Conservation (phyloP, 2,888 invertebrate species). For the Sphaerophoria rueppellii region DNA sequence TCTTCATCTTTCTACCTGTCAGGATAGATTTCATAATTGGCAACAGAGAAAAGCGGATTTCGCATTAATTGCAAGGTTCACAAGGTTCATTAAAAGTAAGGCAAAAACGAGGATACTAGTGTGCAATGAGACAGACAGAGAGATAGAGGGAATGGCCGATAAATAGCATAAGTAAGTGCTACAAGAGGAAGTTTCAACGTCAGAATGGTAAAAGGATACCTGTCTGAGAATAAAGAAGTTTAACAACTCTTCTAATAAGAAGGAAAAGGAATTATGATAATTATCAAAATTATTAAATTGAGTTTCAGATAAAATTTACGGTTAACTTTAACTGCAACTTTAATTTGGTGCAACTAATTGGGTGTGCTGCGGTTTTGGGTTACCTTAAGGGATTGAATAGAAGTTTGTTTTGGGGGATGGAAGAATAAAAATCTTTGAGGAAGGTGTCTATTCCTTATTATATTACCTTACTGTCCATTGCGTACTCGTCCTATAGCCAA, state of each 20-base stretch:
- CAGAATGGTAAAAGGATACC: neutral
- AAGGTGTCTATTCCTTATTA: too few species aligned
- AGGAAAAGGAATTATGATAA: neutral
- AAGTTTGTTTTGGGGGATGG: too few species aligned
- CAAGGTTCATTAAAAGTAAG: neutral
- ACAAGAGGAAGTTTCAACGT: neutral
- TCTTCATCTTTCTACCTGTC: neutral
- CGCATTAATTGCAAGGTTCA: constrained; percentile 31
- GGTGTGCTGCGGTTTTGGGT: neutral
- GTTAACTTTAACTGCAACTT: neutral
- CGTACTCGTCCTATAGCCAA: too few species aligned
- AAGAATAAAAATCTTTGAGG: too few species aligned
- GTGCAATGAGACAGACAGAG: neutral
- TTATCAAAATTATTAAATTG: constrained; percentile 1
- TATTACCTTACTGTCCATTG: too few species aligned
- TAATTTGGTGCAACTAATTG: neutral
- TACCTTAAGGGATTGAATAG: too few species aligned
- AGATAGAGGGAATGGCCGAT: neutral
- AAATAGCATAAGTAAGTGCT: neutral
- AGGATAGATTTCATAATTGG: constrained; percentile 6
- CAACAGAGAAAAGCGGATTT: constrained; percentile 8
- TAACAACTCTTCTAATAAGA: neutral
- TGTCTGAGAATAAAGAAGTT: neutral
- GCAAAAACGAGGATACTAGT: neutral
- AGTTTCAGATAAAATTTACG: neutral